Evolutionary conservation across 2,888 invertebrate genomes (phyloP), one percentile per base, ranked within the genome.

Genomic region (Drosophila antonietae): DNA sequence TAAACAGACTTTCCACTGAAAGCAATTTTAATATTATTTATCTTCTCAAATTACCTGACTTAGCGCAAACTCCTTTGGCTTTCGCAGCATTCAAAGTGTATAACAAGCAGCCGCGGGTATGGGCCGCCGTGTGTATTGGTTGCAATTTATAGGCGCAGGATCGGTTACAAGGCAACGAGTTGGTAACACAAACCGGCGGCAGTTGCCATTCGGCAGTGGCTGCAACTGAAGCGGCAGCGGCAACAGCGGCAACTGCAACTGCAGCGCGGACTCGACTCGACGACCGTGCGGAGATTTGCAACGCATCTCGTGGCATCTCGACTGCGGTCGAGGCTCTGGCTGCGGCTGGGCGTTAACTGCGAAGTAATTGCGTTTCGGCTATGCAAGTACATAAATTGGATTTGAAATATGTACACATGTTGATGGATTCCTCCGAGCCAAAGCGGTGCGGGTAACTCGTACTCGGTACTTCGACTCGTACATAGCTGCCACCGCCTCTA

Each of bases 361-460:
- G 89, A 85, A 85, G 85, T 85, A 85, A 85, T 85, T 85, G 85
- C 89, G 89, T 81, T 84, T 86, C 77, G 82, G 89, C 89, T 86
- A 87, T 84, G 88, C 81, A 87, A 86, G 83, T 89, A 87, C 88
- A 89, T 89, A 89, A 86, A 86, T 86, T 86, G 86, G 89, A 89
- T 86, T 86, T 89, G 86, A 89, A 86, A 86, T 84, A 84, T 89
- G 84, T 84, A 88, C 88, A 88, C 84, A 84, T 85, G 85, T 88
- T 85, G 85, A 85, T 88, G 89, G 85, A 85, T 88, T 85, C 87
- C 87, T 83, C 49, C 82, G 56, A 73, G 67, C 61, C 53, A 55
- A 53, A 51, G 58, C 61, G 46, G 60, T 71, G 47, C 70, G 81
- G 80, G 71, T 79, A 79, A 75, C 47, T 56, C 51, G 39, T 56